Evolutionary conservation across 2,797 vertebrate species (phyloP).

Genomic region (Rhynchonycteris naso): DNA sequence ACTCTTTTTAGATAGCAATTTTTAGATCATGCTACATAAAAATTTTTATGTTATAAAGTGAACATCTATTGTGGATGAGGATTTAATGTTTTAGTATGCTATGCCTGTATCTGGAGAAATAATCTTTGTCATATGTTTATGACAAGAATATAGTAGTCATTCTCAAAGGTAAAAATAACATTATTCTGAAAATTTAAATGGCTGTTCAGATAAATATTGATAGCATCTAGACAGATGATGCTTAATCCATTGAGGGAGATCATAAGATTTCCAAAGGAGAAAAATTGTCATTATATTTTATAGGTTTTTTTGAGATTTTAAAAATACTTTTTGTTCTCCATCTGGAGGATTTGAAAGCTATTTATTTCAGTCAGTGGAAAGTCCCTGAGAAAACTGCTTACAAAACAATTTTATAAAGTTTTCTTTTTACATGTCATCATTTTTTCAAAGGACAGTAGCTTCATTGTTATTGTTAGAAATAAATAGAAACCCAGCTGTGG

Average conservation of each 20-base stretch:
- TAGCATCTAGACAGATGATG: not conserved
- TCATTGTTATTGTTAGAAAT: conserved; percentile 57
- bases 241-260: not conserved
- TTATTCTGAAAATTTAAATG: conserved; percentile 41
- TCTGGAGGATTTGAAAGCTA: conserved; percentile 25
- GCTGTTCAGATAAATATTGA: conserved; percentile 15
- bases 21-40: conserved; percentile 35
- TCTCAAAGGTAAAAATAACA: conserved; percentile 55
- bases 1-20: not conserved
- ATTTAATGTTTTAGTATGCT: conserved; percentile 7
- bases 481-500: conserved; percentile 29
- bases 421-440: not conserved
- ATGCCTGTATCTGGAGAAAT: not conserved
- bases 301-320: conserved; percentile 51
- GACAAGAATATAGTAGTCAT: not conserved
- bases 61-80: not conserved
- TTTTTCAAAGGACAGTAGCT: conserved; percentile 46
- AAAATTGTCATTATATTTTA: conserved; percentile 40
- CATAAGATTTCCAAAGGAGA: conserved; percentile 24
- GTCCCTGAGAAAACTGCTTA: conserved; percentile 34
- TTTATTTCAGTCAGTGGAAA: conserved; percentile 57
- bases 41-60: not conserved
- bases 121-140: not conserved
- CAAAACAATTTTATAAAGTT: conserved; percentile 48
- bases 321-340: conserved; percentile 24